Conservation (phyloP, 2,888 invertebrate species). For the Tromatobia lineatoria region DNA sequence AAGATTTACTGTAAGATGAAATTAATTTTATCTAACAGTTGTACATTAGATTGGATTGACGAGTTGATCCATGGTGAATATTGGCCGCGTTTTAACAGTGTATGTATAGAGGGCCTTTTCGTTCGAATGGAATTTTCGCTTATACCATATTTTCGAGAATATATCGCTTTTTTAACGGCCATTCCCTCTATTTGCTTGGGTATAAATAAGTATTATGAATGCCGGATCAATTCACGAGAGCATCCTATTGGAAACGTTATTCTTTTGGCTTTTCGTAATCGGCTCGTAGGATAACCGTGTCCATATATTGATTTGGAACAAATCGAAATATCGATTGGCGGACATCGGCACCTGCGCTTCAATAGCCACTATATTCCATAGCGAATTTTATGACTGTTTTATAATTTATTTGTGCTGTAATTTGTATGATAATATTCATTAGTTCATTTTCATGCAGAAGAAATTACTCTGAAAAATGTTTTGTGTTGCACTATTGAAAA, state of each 20-base stretch:
- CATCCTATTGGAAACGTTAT: conserved; percentile 22
- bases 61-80: no score
- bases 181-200: conserved; percentile 28
- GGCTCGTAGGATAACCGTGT: conserved; percentile 39
- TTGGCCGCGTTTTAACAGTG: no score
- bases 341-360: not conserved
- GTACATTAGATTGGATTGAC: no score
- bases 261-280: conserved; percentile 49
- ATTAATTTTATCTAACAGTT: no score
- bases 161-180: conserved; percentile 8
- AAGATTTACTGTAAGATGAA: no score
- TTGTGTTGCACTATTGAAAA: not conserved
- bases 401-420: not conserved
- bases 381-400: not conserved
- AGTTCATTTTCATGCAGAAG: not conserved
- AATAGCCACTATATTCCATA: not conserved
- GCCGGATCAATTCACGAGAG: conserved; percentile 23
- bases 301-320: conserved; percentile 16
- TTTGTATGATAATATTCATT: not conserved
- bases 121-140: conserved; percentile 32
- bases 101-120: not conserved
- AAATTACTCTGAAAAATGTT: not conserved
- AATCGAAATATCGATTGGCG: conserved; percentile 21
- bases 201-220: conserved; percentile 46
- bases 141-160: not conserved